Evolutionary conservation across 2,888 invertebrate species (phyloP).

Genomic region (Drosophila falleni): DNA sequence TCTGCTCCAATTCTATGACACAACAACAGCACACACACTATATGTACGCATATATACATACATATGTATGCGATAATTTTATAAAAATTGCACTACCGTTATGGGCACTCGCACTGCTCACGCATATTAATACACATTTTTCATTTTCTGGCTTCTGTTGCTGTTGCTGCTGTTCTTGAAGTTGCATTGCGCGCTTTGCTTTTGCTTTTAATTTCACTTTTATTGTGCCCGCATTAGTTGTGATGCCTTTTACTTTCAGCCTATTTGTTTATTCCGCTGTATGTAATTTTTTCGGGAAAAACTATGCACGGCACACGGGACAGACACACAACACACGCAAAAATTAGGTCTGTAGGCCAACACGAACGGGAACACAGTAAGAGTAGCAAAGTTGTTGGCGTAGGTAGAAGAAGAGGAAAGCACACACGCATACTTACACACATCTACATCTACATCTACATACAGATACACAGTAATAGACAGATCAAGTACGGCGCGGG

Average conservation of each 20-base stretch:
- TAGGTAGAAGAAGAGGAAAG: constrained; percentile 78
- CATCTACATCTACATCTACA: constrained; percentile 16
- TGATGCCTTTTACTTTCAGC: constrained; percentile 53
- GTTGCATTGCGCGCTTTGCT: constrained; percentile 35
- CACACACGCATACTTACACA: constrained; percentile 51
- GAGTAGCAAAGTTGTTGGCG: constrained; percentile 77
- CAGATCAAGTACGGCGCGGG: constrained; percentile 45
- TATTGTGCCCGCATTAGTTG: constrained; percentile 27
- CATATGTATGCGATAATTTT: constrained; percentile 36
- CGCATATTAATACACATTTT: constrained; percentile 39
- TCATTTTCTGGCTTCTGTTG: constrained; percentile 31
- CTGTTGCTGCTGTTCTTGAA: constrained; percentile 32
- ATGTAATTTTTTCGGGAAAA: constrained; percentile 67
- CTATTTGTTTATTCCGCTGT: constrained; percentile 60
- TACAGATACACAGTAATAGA: constrained; percentile 22
- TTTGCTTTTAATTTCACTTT: constrained; percentile 42
- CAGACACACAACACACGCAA: constrained; percentile 69
- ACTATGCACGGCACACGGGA: constrained; percentile 70
- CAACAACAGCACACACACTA: constrained; percentile 51
- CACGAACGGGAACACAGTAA: constrained; percentile 81
- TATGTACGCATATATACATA: constrained; percentile 20
- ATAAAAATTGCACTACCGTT: constrained; percentile 45
- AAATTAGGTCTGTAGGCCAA: constrained; percentile 82
- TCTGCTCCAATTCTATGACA: constrained; percentile 76
- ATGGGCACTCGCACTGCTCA: constrained; percentile 31